Conservation (phyloP, 2,888 invertebrate species). For the Cantharis nigra region DNA sequence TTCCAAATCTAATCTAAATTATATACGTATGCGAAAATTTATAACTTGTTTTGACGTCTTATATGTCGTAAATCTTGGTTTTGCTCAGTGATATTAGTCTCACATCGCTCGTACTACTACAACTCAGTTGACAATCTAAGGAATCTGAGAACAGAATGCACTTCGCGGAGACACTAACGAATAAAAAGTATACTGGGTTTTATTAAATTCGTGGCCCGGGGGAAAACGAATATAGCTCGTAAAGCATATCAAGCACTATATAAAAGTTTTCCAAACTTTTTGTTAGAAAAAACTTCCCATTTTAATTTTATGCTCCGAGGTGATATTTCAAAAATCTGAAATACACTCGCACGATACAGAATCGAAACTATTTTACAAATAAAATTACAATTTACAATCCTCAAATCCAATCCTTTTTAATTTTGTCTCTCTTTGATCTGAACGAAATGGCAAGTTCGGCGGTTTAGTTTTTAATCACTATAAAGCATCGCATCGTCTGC, state of each 20-base stretch:
- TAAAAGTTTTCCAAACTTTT: conserved; percentile 1
- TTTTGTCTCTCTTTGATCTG: not conserved
- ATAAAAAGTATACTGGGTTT: conserved; percentile 23
- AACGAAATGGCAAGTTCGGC: not conserved
- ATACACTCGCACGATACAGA: not conserved
- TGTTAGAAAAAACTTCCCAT: not conserved
- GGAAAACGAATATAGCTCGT: conserved; percentile 13
- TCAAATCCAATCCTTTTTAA: not conserved
- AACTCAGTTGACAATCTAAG: conserved; percentile 14
- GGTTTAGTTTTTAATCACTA: not conserved
- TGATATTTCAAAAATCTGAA: not conserved
- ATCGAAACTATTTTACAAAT: not conserved
- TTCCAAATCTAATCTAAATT: conserved; percentile 20
- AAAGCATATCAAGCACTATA: conserved; percentile 13
- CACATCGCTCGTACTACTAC: conserved; percentile 10
- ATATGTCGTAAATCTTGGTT: conserved; percentile 27
- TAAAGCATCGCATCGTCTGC: not conserved
- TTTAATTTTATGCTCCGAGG: not conserved
- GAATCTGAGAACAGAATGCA: conserved; percentile 18
- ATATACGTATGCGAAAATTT: conserved; percentile 24
- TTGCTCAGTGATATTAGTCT: conserved; percentile 24
- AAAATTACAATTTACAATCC: not conserved
- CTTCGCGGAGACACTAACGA: conserved; percentile 20
- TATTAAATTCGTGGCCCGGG: conserved; percentile 22
- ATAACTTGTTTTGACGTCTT: conserved; percentile 28